Evolutionary conservation across 1,140 invertebrate genomes (phyloP).

Genomic region (Aphelenchoides besseyi): DNA sequence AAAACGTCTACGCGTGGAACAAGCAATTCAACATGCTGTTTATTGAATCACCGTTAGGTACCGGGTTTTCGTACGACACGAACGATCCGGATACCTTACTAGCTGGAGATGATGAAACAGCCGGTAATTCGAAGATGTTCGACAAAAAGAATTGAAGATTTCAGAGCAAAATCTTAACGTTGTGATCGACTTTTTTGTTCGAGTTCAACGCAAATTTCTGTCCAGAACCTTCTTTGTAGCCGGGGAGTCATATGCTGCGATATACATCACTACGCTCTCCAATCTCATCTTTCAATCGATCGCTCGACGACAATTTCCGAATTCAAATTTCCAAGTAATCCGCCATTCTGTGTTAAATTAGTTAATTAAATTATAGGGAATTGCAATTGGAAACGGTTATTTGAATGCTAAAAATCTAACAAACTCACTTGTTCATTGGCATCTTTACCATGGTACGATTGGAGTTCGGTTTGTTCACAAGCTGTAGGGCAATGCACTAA

Average conservation of each 20-base stretch:
- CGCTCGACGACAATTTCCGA: not conserved
- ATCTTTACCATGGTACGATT: constrained; percentile 24
- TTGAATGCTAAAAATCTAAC: constrained; percentile 30
- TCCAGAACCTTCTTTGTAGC: constrained; percentile 24
- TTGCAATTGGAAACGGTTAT: constrained; percentile 35
- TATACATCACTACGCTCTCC: constrained; percentile 31
- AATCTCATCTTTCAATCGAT: constrained; percentile 15
- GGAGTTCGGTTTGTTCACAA: constrained; percentile 10
- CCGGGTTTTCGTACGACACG: constrained; percentile 37
- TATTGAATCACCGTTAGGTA: constrained; percentile 45
- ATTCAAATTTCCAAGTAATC: constrained; percentile 28
- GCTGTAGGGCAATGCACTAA: not conserved
- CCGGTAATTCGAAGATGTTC: not conserved
- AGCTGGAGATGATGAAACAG: constrained; percentile 27
- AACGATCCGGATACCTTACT: constrained; percentile 15
- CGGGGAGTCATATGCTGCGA: constrained; percentile 35
- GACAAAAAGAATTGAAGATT: constrained; percentile 8
- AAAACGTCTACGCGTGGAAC: constrained; percentile 34
- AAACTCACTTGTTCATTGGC: constrained; percentile 27
- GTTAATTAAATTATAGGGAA: constrained; percentile 9
- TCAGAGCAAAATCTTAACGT: constrained; percentile 31
- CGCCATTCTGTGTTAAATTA: not conserved
- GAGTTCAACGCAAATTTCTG: constrained; percentile 24
- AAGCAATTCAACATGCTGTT: constrained; percentile 40
- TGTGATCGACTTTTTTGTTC: constrained; percentile 22